A percentile compares a stretch with the other conserved stretches of the same genome.
Conservation (phyloP, 2,797 vertebrate genomes). For the Microhierax caerulescens region DNA sequence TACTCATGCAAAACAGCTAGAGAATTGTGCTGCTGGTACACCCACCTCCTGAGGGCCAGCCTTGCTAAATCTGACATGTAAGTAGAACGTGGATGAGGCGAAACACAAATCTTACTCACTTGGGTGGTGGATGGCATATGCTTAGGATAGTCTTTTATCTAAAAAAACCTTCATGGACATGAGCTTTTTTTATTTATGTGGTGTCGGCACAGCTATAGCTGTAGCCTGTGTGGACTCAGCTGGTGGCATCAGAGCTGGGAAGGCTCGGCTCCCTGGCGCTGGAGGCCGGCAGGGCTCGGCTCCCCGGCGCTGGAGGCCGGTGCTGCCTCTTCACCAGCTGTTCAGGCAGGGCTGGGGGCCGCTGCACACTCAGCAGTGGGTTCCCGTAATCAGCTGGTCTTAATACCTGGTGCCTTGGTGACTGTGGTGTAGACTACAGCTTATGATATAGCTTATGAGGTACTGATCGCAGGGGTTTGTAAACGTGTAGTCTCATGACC, state of each 20-base stretch:
- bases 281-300: accelerated
- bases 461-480: no score
- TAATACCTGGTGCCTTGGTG: not conserved
- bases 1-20: not conserved
- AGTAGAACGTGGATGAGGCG: not conserved
- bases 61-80: not conserved
- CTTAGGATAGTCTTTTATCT: not conserved
- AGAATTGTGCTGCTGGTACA: not conserved
- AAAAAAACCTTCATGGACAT: not conserved
- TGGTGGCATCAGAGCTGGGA: accelerated
- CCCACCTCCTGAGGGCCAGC: not conserved
- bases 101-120: not conserved
- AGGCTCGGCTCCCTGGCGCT: not conserved
- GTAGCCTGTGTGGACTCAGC: accelerated
- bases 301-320: not conserved
- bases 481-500: accelerated
- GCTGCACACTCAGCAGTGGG: accelerated
- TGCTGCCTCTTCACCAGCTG: not conserved
- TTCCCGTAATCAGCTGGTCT: accelerated
- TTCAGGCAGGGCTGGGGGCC: not conserved
- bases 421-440: accelerated
- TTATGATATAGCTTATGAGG: accelerated
- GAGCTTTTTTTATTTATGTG: not conserved
- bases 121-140: not conserved
- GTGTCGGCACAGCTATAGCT: not conserved